These are phyloP conservation scores for Urocynchramus pylzowi DNA, from an alignment of 2,113 vertebrate species.

Conservation along the genomic window DNA sequence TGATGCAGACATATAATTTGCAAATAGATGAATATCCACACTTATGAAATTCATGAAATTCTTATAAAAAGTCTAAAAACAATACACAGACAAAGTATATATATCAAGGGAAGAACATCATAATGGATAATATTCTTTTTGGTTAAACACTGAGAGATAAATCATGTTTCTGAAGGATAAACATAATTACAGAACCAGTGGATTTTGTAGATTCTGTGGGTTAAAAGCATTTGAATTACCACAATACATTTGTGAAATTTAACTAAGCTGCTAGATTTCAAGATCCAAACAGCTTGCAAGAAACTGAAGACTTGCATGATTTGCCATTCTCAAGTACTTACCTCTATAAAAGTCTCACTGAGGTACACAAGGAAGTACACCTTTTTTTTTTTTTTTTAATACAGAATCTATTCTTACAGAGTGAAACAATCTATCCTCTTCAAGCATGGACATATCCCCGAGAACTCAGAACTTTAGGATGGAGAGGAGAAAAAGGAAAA, in stretches of 20 bases:
- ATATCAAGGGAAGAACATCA: background rate
- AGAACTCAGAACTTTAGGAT: background rate
- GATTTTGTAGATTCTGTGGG: background rate
- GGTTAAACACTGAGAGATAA: conserved; percentile 19
- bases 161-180: background rate
- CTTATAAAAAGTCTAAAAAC: background rate
- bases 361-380: background rate
- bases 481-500: background rate
- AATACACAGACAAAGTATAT: background rate
- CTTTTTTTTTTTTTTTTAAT: background rate
- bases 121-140: background rate
- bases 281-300: background rate
- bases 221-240: background rate
- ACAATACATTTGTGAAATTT: background rate
- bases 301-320: background rate
- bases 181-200: background rate
- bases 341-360: background rate
- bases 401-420: background rate
- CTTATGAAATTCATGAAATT: background rate
- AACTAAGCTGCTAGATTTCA: background rate
- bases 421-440: background rate
- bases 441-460: background rate
- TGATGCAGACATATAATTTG: background rate
- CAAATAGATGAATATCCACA: background rate
- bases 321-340: background rate